Evolutionary conservation across 1,140 invertebrate genomes (phyloP).

Genomic region (Neodiprion virginianus): DNA sequence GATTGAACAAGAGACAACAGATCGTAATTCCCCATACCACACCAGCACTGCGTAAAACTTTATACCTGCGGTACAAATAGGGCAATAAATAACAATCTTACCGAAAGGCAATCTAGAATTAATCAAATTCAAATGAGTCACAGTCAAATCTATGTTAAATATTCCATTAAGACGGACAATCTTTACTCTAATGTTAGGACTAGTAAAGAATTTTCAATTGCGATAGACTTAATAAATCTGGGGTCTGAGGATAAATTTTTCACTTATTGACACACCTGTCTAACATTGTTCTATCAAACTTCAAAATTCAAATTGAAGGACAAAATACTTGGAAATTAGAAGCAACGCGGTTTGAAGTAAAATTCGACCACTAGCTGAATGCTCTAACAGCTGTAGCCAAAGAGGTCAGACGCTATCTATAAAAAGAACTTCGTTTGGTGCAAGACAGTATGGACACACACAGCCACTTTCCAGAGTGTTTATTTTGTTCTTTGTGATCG

Average conservation of each 20-base stretch:
- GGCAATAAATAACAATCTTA: background rate
- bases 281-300: background rate
- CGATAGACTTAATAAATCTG: no score
- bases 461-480: conserved; percentile 29
- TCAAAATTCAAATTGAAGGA: background rate
- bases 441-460: conserved; percentile 35
- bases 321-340: no score
- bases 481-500: conserved; percentile 36
- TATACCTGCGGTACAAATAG: conserved; percentile 32
- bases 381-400: conserved; percentile 39
- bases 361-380: conserved; percentile 42
- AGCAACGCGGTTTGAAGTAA: background rate
- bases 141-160: no score
- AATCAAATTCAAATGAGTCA: no score
- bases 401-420: conserved; percentile 55
- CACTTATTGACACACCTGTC: background rate
- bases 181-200: no score
- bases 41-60: conserved; percentile 38
- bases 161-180: no score
- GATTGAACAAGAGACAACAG: conserved; percentile 36
- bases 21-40: conserved; percentile 37
- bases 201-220: no score
- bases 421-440: conserved; percentile 54
- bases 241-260: background rate
- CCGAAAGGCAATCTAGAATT: no score